Conservation (phyloP, 2,888 invertebrate species). For the Plemyria rubiginata region DNA sequence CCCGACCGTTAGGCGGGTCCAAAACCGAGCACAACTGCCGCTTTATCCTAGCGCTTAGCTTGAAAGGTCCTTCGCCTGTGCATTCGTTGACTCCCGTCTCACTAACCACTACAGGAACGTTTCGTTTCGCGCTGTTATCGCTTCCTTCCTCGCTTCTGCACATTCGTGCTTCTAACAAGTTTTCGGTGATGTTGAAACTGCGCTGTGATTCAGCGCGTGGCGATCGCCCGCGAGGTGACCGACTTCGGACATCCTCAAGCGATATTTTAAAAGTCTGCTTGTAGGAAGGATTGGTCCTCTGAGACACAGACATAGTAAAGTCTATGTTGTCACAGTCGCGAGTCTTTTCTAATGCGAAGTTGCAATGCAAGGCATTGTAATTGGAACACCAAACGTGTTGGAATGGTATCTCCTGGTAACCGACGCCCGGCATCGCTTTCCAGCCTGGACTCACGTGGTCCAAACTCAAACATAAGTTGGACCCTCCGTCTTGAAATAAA, state of each 20-base stretch:
- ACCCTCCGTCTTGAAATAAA: slow-evolving; percentile 95
- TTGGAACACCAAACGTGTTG: slow-evolving; percentile 95
- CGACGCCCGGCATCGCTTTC: slow-evolving; percentile 94
- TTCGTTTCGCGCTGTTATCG: slow-evolving; percentile 77
- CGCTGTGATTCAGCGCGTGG: slow-evolving; percentile 78
- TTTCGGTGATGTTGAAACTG: slow-evolving; percentile 80
- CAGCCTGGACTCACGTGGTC: slow-evolving; percentile 95
- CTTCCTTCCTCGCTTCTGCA: slow-evolving; percentile 78
- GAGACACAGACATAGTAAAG: slow-evolving; percentile 76
- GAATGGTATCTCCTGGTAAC: slow-evolving; percentile 95
- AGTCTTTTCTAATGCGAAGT: slow-evolving; percentile 91
- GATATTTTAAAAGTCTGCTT: slow-evolving; percentile 81
- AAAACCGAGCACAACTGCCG: slow-evolving; percentile 87
- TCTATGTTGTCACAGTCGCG: slow-evolving; percentile 84
- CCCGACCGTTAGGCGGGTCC: slow-evolving; percentile 96
- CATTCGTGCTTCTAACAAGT: slow-evolving; percentile 77
- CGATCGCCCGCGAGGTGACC: slow-evolving; percentile 77
- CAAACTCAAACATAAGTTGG: slow-evolving; percentile 93
- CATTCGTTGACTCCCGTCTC: slow-evolving; percentile 87
- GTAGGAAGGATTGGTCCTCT: slow-evolving; percentile 79
- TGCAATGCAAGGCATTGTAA: slow-evolving; percentile 95
- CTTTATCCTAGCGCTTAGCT: slow-evolving; percentile 84
- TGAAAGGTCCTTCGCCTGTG: slow-evolving; percentile 85
- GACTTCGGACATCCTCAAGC: slow-evolving; percentile 74
- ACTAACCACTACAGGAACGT: slow-evolving; percentile 79